Conservation (phyloP, 2,797 vertebrate species). For the Synaphobranchus kaupii region DNA sequence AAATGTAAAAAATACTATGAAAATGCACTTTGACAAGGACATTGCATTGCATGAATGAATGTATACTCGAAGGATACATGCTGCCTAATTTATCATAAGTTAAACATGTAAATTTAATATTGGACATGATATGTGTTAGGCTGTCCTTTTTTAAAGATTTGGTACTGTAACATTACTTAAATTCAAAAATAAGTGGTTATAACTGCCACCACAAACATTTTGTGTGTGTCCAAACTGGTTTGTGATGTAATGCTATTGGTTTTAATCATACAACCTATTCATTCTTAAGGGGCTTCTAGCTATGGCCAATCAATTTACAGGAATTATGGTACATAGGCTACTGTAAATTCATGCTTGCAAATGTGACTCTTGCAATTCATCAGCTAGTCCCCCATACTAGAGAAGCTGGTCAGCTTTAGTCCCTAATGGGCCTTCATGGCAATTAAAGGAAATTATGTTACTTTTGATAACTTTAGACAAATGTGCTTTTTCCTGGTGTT, state of each 20-base stretch:
- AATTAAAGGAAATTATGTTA: not conserved
- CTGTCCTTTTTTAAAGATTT: not conserved
- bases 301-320: not conserved
- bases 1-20: not conserved
- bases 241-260: not conserved
- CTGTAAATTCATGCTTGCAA: not conserved
- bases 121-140: not conserved
- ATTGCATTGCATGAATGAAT: not conserved
- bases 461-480: not conserved
- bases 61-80: not conserved
- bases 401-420: not conserved
- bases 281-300: not conserved
- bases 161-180: not conserved
- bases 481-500: not conserved
- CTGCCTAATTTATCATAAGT: not conserved
- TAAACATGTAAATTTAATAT: not conserved
- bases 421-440: not conserved
- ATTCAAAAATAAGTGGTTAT: not conserved
- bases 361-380: not conserved
- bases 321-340: not conserved
- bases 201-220: not conserved
- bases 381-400: not conserved
- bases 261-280: conserved; percentile 1
- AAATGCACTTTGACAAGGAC: not conserved
- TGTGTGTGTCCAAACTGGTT: not conserved